Evolutionary conservation across 1,140 invertebrate genomes (phyloP), one percentile per base, ranked within the genome.

Genomic region (Drosophila ogumai): DNA sequence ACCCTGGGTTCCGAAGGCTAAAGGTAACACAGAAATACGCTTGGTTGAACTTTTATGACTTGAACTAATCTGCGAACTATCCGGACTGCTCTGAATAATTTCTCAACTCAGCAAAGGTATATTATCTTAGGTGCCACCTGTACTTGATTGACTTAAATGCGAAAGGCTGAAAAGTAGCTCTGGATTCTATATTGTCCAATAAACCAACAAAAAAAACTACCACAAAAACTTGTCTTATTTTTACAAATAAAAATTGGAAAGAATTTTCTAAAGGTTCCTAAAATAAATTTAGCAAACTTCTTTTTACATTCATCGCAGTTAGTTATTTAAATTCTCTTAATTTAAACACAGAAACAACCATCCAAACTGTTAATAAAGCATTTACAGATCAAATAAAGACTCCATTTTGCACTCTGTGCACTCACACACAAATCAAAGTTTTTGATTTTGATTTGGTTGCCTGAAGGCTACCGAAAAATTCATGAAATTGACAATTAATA

Each of bases 401-500:
- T 17, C 13, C 31, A 15, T 44, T 19, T 32, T 43, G 28, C 32
- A 17, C 13, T 17, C 9, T 36, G 13, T 9, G 13, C 13, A 43
- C 50, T 28, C 28, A 38, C 60, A 47, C 10, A 41, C 52, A 71
- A 71, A 72, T 72, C 68, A 72, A 49, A 36, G 54, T 59, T 56
- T 49, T 47, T 71, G 41, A 69, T 47, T 68, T 71, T 49, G 68
- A 72, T 72, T 72, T 69, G 47, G 22, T 28, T 46, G 31, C 36
- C 43, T n/a, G 6, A 54, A 46, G 74, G 80, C 81, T 59, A 43
- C 22, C 54, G 28, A 61, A 65, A 66, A 49, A 61, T 61, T 34
- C 67, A 64, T 61, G 67, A 78, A 85, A 86, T 85, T 86, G 82
- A 67, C 82, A 87, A 87, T 88, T 87, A 87, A 88, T 87, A 87